phyloP scores from a whole-genome alignment of 2,113 vertebrate genomes.

The Peromyscus leucopus region DNA sequence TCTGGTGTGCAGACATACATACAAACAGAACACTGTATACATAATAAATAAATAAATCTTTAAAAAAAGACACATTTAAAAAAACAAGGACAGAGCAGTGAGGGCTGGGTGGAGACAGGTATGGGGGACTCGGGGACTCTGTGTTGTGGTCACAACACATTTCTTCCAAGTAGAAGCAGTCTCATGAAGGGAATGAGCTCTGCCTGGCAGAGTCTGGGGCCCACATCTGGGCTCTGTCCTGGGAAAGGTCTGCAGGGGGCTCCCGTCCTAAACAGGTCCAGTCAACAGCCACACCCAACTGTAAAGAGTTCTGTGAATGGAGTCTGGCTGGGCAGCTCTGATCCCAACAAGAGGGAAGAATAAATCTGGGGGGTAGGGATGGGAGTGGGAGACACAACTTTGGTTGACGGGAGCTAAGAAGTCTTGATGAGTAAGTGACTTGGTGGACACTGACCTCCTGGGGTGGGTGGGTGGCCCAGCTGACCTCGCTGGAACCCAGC shows the following conservation, averaged over 20 bases:
- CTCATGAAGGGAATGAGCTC: accelerated
- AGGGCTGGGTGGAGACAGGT: neutral
- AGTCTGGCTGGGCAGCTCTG: neutral
- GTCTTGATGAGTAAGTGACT: neutral
- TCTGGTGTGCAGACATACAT: no score
- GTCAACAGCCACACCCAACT: neutral
- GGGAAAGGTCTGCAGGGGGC: neutral
- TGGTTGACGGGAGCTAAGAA: neutral
- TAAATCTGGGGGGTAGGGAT: neutral
- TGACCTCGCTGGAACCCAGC: accelerated
- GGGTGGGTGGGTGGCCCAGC: neutral
- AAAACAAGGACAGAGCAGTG: neutral
- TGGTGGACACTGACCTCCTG: neutral
- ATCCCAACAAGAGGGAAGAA: neutral
- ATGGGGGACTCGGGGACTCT: neutral
- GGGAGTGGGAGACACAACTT: neutral
- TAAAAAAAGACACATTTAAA: no score
- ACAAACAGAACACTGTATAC: no score
- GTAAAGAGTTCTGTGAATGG: neutral
- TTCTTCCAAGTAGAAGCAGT: neutral
- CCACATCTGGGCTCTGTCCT: neutral
- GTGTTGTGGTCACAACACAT: no score
- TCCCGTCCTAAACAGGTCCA: neutral
- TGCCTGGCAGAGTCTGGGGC: neutral
- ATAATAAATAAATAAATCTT: no score